Percentiles rank a stretch among this genome's conserved stretches.
Conservation (phyloP, 2,888 invertebrate species). For the Adelphocoris suturalis region DNA sequence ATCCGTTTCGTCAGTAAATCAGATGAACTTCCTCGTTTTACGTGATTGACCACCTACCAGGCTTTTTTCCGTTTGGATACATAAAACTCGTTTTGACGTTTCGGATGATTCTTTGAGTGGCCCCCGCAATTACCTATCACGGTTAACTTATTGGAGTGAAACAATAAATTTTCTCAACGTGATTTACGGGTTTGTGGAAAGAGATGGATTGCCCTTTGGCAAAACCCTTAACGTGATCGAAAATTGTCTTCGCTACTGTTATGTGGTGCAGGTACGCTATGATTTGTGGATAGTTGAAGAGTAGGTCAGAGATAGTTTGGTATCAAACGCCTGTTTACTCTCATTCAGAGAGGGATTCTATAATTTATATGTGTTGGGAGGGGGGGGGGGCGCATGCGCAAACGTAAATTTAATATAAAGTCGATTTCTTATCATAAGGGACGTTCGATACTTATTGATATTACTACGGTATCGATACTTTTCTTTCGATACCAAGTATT, state of each 20-base stretch:
- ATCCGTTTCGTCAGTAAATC: background rate
- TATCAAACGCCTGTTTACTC: no score
- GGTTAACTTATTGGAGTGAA: background rate
- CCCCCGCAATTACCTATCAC: background rate
- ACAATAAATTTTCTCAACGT: background rate
- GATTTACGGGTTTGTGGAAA: background rate
- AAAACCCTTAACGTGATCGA: background rate
- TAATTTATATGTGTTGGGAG: no score
- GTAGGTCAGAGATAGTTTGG: no score
- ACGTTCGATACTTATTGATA: no score
- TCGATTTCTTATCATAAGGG: no score
- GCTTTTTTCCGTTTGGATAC: background rate
- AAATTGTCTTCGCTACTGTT: constrained; percentile 16
- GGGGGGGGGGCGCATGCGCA: no score
- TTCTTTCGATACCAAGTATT: no score
- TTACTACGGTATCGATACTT: no score
- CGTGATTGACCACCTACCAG: constrained; percentile 26
- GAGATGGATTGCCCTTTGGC: background rate
- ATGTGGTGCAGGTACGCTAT: background rate
- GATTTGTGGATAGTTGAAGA: background rate
- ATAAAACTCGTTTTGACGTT: background rate
- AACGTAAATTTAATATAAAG: no score
- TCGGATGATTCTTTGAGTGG: background rate
- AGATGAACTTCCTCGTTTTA: background rate
- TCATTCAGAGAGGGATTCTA: no score